These are phyloP conservation scores for Pammene fasciana DNA, from an alignment of 2,888 invertebrate species.

Conservation along the genomic window DNA sequence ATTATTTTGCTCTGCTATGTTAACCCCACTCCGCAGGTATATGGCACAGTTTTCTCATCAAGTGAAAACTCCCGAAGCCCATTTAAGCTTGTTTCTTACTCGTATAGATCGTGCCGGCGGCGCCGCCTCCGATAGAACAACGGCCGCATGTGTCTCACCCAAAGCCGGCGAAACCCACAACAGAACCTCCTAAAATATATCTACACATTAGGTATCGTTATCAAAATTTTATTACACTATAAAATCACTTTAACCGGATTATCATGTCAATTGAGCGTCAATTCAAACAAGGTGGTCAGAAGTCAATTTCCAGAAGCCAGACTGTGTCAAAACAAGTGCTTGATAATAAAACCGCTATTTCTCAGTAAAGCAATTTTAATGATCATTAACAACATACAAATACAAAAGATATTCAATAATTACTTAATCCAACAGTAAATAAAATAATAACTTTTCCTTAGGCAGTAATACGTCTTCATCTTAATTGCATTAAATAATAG, in stretches of 20 bases:
- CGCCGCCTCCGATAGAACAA: constrained; percentile 16
- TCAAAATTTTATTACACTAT: background rate
- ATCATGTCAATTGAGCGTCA: no score
- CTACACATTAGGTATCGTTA: background rate
- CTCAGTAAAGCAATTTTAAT: background rate
- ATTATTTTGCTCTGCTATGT: background rate
- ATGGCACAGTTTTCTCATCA: background rate
- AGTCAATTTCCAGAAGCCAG: constrained; percentile 10
- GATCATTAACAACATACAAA: constrained; percentile 1
- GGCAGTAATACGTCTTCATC: background rate
- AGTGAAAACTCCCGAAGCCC: background rate
- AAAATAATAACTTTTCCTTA: background rate
- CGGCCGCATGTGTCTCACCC: constrained; percentile 10
- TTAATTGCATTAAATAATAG: background rate
- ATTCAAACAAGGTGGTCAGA: background rate
- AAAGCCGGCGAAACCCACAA: constrained; percentile 21
- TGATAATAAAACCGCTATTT: background rate
- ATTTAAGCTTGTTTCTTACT: background rate
- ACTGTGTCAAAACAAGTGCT: background rate
- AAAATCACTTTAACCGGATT: no score
- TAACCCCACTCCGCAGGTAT: background rate
- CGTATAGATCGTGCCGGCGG: constrained; percentile 55
- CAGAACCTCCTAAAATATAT: constrained; percentile 21
- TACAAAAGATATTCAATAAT: background rate
- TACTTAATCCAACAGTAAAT: background rate